Conservation (phyloP, 2,113 vertebrate genomes). For the Ascaphus truei region DNA sequence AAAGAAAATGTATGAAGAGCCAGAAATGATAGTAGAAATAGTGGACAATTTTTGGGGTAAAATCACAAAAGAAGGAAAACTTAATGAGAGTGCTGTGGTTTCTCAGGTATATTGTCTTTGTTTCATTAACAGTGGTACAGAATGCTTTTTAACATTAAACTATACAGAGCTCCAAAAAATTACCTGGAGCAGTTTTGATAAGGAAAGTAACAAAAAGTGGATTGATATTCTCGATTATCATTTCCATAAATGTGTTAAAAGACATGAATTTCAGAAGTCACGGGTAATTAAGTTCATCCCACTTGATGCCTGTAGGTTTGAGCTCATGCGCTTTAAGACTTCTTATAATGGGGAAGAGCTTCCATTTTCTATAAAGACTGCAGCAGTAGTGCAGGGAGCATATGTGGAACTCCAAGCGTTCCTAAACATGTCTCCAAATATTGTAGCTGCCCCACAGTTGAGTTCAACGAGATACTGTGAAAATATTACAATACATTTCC, state of each 20-base stretch:
- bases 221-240: constrained; percentile 76
- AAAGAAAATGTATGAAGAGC: constrained; percentile 81
- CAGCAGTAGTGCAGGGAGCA: constrained; percentile 86
- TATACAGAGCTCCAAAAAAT: constrained; percentile 74
- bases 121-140: constrained; percentile 73
- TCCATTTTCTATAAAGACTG: constrained; percentile 84
- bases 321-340: constrained; percentile 87
- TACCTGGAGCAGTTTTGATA: constrained; percentile 69
- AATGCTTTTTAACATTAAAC: constrained; percentile 90
- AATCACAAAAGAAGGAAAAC: constrained; percentile 73
- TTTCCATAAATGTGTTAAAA: constrained; percentile 83
- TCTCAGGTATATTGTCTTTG: constrained; percentile 84
- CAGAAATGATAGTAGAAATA: constrained; percentile 84
- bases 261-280: constrained; percentile 68
- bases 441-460: constrained; percentile 37
- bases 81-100: constrained; percentile 67
- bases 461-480: constrained; percentile 70
- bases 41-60: constrained; percentile 86
- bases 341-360: constrained; percentile 59
- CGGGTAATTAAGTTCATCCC: constrained; percentile 82
- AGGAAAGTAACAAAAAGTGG: constrained; percentile 66
- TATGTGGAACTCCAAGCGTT: constrained; percentile 90
- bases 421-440: constrained; percentile 72
- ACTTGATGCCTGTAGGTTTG: constrained; percentile 78
- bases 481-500: constrained; percentile 80